phyloP scores from a whole-genome alignment of 92 coral and sea anemone genomes.

The Nematostella vectensis region DNA sequence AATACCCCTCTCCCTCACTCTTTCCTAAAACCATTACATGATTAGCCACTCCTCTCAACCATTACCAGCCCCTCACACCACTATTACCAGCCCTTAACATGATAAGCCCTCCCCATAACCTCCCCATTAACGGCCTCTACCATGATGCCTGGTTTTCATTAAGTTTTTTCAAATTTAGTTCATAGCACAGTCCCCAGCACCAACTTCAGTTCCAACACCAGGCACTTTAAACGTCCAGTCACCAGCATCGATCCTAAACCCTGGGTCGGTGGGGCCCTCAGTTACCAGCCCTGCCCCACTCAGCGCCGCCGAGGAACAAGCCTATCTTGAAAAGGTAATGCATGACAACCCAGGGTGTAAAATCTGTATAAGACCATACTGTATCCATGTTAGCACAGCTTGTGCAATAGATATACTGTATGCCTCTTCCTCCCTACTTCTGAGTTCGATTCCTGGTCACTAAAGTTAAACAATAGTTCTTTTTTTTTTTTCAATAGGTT shows the following conservation, averaged over 20 bases:
- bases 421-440: too few relatives aligned
- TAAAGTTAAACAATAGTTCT: too few relatives aligned
- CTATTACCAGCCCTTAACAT: too few relatives aligned
- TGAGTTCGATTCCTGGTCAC: too few relatives aligned
- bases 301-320: slow-evolving; percentile 86
- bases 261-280: slow-evolving; percentile 73
- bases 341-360: not conserved
- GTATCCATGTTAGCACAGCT: not conserved
- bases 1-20: not conserved
- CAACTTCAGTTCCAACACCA: slow-evolving; percentile 76
- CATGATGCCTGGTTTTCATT: too few relatives aligned
- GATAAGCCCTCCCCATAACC: too few relatives aligned
- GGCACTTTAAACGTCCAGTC: slow-evolving; percentile 62
- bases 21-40: not conserved
- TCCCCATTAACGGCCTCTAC: too few relatives aligned
- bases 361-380: too few relatives aligned
- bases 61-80: too few relatives aligned
- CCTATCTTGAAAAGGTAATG: slow-evolving; percentile 80
- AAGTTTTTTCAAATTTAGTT: slow-evolving; percentile 11
- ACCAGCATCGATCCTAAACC: slow-evolving; percentile 79
- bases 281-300: slow-evolving; percentile 76
- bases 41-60: too few relatives aligned
- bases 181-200: slow-evolving; percentile 66
- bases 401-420: too few relatives aligned
- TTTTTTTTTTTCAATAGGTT: too few relatives aligned